These are phyloP conservation scores for Harlomillsia oculata DNA, from an alignment of 1,140 invertebrate species.

Conservation along the genomic window DNA sequence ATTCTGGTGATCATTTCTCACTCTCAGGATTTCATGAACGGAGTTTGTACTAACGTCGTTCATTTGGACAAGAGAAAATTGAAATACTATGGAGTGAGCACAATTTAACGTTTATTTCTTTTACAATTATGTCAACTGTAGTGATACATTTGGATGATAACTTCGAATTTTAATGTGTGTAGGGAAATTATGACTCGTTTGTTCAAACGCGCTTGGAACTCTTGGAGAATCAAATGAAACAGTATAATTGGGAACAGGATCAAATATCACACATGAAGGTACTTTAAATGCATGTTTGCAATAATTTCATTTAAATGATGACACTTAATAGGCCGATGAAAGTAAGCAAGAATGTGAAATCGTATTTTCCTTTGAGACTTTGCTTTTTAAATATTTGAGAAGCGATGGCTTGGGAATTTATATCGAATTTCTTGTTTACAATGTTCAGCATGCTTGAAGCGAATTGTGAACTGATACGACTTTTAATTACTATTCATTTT, in stretches of 20 bases:
- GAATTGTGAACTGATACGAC: slow-evolving; percentile 5
- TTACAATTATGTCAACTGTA: too few relatives aligned
- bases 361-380: neutral
- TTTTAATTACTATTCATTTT: neutral
- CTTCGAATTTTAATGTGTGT: too few relatives aligned
- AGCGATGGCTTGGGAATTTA: neutral
- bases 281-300: slow-evolving; percentile 19
- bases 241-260: slow-evolving; percentile 99
- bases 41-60: slow-evolving; percentile 97
- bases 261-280: slow-evolving; percentile 99
- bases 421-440: slow-evolving; percentile 3
- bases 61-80: slow-evolving; percentile 88
- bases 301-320: slow-evolving; percentile 37
- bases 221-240: slow-evolving; percentile 96
- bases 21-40: slow-evolving; percentile 99
- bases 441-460: slow-evolving; percentile 14
- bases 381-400: neutral
- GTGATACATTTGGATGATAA: too few relatives aligned
- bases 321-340: slow-evolving; percentile 42
- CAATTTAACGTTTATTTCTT: neutral
- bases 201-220: slow-evolving; percentile 83
- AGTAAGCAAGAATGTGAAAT: neutral
- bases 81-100: slow-evolving; percentile 82
- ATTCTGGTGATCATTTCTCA: slow-evolving; percentile 98
- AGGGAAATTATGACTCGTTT: slow-evolving; percentile 92